Evolutionary conservation across 2,797 vertebrate species (phyloP).

Genomic region (Allobates femoralis): DNA sequence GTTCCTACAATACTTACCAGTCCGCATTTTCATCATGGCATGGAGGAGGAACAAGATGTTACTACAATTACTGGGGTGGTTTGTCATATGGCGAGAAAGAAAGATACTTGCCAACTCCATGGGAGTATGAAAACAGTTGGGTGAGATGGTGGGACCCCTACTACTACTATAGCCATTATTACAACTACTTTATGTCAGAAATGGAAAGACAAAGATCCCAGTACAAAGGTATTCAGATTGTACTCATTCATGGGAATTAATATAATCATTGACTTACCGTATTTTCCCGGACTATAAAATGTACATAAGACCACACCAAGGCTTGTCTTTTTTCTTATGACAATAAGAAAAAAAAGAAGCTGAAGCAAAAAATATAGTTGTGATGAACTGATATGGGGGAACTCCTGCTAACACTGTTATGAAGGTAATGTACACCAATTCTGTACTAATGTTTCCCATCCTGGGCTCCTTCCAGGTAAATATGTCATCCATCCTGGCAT

Average conservation of each 20-base stretch:
- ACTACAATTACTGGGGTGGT: conserved; percentile 53
- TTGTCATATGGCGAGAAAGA: conserved; percentile 62
- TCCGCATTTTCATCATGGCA: conserved; percentile 25
- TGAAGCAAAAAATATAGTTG: too few species aligned
- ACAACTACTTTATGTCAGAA: not conserved
- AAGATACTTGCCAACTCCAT: conserved; percentile 62
- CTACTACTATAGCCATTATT: conserved; percentile 21
- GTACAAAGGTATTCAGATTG: conserved; percentile 36
- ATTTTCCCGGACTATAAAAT: too few species aligned
- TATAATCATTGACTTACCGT: not conserved
- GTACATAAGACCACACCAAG: too few species aligned
- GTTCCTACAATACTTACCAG: conserved; percentile 45
- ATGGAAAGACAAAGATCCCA: not conserved
- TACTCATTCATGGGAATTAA: not conserved
- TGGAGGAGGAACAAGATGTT: conserved; percentile 64
- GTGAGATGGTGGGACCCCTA: conserved; percentile 26
- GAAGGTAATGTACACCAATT: too few species aligned
- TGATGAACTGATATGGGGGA: too few species aligned
- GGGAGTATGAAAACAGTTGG: conserved; percentile 51
- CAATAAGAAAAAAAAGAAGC: too few species aligned
- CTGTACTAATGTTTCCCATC: too few species aligned
- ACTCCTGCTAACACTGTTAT: too few species aligned
- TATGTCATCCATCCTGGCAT: too few species aligned
- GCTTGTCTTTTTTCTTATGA: too few species aligned
- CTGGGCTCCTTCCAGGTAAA: too few species aligned